Conservation (phyloP, 2,797 vertebrate species). For the Steatocranus sp. region DNA sequence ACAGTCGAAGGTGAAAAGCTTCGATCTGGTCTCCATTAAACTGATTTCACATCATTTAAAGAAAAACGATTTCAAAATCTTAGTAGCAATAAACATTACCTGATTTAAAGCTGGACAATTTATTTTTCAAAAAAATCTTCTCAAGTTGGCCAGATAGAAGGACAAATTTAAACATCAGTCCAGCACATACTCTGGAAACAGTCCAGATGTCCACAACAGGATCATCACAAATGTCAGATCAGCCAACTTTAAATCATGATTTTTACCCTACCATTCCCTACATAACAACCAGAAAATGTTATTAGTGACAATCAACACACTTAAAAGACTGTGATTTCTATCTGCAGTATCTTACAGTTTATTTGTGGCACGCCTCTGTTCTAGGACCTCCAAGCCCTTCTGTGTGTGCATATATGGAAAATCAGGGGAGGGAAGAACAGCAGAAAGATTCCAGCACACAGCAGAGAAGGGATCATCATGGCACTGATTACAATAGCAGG, state of each 20-base stretch:
- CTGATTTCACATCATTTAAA: not conserved
- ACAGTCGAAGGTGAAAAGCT: not conserved
- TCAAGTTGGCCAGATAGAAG: not conserved
- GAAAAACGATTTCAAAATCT: fast-evolving
- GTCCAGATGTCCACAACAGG: not conserved
- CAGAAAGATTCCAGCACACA: not conserved
- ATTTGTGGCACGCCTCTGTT: fast-evolving
- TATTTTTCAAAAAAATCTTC: not conserved
- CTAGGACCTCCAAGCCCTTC: fast-evolving
- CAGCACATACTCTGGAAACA: fast-evolving
- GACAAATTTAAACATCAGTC: not conserved
- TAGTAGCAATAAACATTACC: not conserved
- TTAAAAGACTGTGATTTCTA: fast-evolving
- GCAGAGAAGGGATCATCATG: not conserved
- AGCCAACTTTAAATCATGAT: not conserved
- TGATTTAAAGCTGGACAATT: not conserved
- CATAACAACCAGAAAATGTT: not conserved
- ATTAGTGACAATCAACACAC: not conserved
- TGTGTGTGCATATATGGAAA: fast-evolving
- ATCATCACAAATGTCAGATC: not conserved
- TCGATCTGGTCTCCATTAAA: fast-evolving
- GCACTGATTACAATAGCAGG: not conserved
- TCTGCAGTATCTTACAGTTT: not conserved
- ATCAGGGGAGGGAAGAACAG: fast-evolving
- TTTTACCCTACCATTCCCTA: fast-evolving